Evolutionary conservation across 2,113 vertebrate genomes (phyloP), one percentile per base, ranked within the genome.

Genomic region (Sinocyclocheilus maitianheensis): DNA sequence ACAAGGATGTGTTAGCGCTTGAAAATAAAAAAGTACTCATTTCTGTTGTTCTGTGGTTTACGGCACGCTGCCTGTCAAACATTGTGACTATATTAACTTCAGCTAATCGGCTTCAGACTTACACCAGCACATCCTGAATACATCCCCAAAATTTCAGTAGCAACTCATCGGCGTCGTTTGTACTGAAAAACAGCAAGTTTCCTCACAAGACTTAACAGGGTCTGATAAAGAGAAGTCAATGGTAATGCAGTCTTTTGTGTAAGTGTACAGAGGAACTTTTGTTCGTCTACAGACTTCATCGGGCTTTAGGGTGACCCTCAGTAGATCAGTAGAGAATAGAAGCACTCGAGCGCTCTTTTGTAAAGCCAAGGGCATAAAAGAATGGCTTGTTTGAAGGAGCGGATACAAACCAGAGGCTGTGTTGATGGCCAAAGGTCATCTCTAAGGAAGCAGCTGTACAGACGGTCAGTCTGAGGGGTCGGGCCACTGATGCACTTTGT

Each of bases 191-290:
- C 48, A 72, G 20, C 51, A 62, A 62, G 67, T 58, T 46, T 40
- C 53, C 24, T 82, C 67, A 76, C 55, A 30, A 46, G 85, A 67
- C 55, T 34, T 79, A 46, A 18, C 58, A 74, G 48, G 76, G 20
- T 85, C 79, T 75, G 65, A 67, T 85, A 24, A 84, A 90, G 65
- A 65, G 22, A 69, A 77, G 78, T 65, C 22, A 24, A 30, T 86
- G 67, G 83, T 87, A 89, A 90, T 82, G 84, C 63, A 34, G 48
- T 71, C 71, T 65, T 88, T 88, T 89, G 79, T 86, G 65, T 72
- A 22, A 22, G 18, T 53, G 55, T 65, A 88, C 77, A 88, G 79
- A 81, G 53, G 26, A 71, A 60, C 65, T 60, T 77, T 87, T 84
- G 86, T 87, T 89, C 76, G 53, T 72, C 12, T 58, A 13, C 48